phyloP scores from a whole-genome alignment of 2,888 invertebrate species.

The Synergus japonicus region DNA sequence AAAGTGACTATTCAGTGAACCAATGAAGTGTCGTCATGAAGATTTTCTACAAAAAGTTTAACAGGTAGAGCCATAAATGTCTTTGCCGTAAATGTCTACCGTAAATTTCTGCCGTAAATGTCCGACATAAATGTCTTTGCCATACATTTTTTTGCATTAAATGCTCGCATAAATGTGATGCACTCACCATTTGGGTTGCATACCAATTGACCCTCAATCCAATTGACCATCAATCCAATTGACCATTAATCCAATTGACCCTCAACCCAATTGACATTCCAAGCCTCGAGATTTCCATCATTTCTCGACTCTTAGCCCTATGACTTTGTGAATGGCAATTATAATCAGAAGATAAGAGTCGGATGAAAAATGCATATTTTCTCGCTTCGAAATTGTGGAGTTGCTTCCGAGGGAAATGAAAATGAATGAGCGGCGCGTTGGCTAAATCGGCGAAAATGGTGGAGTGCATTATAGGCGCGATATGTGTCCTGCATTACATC shows the following conservation, averaged over 20 bases:
- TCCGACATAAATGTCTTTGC: neutral
- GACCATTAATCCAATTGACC: too few relatives aligned
- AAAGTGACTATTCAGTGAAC: neutral
- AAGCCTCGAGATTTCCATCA: too few relatives aligned
- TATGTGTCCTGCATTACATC: conserved; percentile 70
- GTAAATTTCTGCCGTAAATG: too few relatives aligned
- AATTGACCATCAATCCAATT: too few relatives aligned
- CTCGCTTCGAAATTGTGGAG: neutral
- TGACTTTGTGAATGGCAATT: neutral
- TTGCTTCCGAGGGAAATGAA: conserved; percentile 54
- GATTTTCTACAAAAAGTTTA: conserved; percentile 2
- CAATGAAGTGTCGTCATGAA: conserved; percentile 16
- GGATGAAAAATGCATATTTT: conserved; percentile 1
- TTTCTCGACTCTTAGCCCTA: too few relatives aligned
- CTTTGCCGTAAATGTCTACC: too few relatives aligned
- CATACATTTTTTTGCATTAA: too few relatives aligned
- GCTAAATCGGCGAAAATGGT: conserved; percentile 65
- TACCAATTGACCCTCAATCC: too few relatives aligned
- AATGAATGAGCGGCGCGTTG: conserved; percentile 61
- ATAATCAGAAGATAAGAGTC: neutral
- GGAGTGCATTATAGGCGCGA: conserved; percentile 65
- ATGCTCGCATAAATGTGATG: too few relatives aligned
- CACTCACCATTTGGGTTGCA: too few relatives aligned
- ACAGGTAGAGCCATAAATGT: neutral
- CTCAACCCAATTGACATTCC: too few relatives aligned